Evolutionary conservation across 35 echinoderm and acorn worm species (phyloP).

Genomic region (Ophioderma brevispina): DNA sequence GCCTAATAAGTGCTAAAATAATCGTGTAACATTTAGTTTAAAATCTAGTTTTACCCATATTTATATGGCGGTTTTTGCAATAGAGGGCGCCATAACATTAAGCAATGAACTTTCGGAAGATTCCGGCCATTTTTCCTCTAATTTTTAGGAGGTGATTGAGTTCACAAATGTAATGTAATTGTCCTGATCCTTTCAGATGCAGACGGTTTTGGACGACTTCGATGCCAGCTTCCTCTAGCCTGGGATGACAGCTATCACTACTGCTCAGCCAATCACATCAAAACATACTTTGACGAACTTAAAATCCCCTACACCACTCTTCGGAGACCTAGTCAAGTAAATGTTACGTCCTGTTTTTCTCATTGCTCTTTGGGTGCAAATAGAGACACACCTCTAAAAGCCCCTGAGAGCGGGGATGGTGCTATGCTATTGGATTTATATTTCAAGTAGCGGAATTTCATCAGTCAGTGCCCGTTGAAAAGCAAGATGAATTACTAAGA

Average conservation of each 20-base stretch:
- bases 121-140: too few species aligned
- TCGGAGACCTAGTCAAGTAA: not conserved
- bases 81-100: too few species aligned
- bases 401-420: not conserved
- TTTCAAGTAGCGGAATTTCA: not conserved
- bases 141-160: too few species aligned
- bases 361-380: not conserved
- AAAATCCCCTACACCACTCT: not conserved
- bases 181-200: not conserved
- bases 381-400: not conserved
- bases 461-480: not conserved
- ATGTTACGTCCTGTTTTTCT: not conserved
- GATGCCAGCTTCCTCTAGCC: not conserved
- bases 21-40: too few species aligned
- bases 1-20: too few species aligned
- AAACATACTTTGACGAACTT: not conserved
- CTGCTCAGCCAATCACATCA: not conserved
- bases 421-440: not conserved
- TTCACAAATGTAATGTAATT: too few species aligned
- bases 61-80: too few species aligned
- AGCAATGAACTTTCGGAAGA: too few species aligned
- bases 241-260: not conserved
- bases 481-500: not conserved
- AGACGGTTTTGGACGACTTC: not conserved
- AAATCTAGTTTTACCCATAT: too few species aligned